Evolutionary conservation across 2,888 invertebrate species (phyloP).

Genomic region (Gastracanthus pulcherrimus): DNA sequence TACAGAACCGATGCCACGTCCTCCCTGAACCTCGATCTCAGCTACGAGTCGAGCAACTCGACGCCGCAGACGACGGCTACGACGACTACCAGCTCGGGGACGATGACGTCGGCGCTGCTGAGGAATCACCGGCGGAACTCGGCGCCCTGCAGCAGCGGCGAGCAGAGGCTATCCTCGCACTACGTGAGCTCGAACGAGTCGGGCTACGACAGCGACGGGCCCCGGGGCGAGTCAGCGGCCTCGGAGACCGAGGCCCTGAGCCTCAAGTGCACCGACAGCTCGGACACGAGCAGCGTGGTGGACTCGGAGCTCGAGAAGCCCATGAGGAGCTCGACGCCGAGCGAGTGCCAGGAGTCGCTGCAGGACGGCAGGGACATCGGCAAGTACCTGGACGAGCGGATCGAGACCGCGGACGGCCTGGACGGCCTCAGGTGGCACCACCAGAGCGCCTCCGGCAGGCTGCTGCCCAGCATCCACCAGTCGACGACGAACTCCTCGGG

Average conservation of each 20-base stretch:
- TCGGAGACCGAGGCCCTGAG: slow-evolving; percentile 70
- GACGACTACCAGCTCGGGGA: neutral
- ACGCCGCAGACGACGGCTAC: neutral
- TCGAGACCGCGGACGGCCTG: slow-evolving; percentile 62
- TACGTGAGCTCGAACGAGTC: slow-evolving; percentile 91
- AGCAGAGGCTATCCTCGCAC: slow-evolving; percentile 78
- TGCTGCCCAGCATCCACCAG: slow-evolving; percentile 73
- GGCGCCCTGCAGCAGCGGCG: slow-evolving; percentile 70
- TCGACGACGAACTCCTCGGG: slow-evolving; percentile 43
- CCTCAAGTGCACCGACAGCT: slow-evolving; percentile 70
- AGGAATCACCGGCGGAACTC: slow-evolving; percentile 63
- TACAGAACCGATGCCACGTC: slow-evolving; percentile 23
- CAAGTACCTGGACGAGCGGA: slow-evolving; percentile 44
- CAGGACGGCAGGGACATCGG: slow-evolving; percentile 24
- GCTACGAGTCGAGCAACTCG: slow-evolving; percentile 37
- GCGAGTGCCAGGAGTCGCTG: slow-evolving; percentile 45
- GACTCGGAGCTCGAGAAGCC: slow-evolving; percentile 80
- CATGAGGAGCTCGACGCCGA: slow-evolving; percentile 75
- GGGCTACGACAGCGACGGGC: slow-evolving; percentile 89
- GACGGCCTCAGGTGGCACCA: slow-evolving; percentile 74
- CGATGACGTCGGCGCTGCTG: slow-evolving; percentile 23
- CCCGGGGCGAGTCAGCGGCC: slow-evolving; percentile 71
- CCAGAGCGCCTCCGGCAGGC: slow-evolving; percentile 71
- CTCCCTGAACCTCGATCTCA: slow-evolving; percentile 63
- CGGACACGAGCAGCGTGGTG: slow-evolving; percentile 73